A percentile compares a stretch with the other conserved stretches of the same genome.
phyloP scores from a whole-genome alignment of 2,797 vertebrate species.

The Phrynocephalus guinanensis region DNA sequence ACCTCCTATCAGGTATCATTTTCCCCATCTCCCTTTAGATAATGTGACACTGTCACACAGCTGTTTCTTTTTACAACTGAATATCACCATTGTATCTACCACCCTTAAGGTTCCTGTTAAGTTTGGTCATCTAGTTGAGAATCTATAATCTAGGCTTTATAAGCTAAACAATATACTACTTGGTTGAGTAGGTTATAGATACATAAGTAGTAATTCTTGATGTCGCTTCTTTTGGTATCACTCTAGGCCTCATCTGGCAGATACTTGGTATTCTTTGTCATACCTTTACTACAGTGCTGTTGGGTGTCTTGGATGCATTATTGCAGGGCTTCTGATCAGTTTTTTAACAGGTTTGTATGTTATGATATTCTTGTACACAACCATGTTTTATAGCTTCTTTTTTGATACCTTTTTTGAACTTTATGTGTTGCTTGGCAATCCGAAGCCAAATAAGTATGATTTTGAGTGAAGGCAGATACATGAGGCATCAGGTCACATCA shows the following conservation, averaged over 20 bases:
- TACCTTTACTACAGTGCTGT: constrained; percentile 85
- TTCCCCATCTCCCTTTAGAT: not conserved
- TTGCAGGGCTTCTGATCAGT: constrained; percentile 80
- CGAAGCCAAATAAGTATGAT: not conserved
- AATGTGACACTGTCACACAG: not conserved
- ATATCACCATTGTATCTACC: not conserved
- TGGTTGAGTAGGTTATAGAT: not conserved
- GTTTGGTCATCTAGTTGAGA: not conserved
- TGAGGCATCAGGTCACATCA: not conserved
- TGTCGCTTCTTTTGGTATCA: constrained; percentile 31
- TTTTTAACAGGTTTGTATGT: constrained; percentile 79
- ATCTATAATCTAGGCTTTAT: not conserved
- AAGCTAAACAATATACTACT: not conserved
- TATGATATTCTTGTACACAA: not conserved
- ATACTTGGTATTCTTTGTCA: constrained; percentile 85
- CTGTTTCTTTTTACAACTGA: not conserved
- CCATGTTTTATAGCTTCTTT: not conserved
- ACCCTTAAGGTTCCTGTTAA: not conserved
- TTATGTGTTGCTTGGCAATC: not conserved
- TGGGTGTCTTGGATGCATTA: constrained; percentile 79
- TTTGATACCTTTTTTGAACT: not conserved
- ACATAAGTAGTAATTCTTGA: not conserved
- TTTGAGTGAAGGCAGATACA: not conserved
- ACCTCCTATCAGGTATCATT: constrained; percentile 70
- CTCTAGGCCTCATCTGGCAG: constrained; percentile 78